Conservation (phyloP, 2,113 vertebrate genomes). For the Syngnathus typhle region DNA sequence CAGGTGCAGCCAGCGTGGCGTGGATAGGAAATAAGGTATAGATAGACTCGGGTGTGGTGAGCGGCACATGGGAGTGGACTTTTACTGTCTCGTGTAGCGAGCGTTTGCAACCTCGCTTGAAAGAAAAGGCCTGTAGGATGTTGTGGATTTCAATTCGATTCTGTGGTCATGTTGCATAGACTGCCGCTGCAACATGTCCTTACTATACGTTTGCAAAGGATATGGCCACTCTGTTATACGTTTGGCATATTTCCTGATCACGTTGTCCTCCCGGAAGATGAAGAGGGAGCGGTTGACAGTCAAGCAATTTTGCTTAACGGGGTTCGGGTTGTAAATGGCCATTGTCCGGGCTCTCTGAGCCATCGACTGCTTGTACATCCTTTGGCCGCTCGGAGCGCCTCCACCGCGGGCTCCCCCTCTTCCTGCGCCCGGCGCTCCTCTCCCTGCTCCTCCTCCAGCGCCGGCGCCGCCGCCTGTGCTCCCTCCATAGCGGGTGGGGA, state of each 20-base stretch:
- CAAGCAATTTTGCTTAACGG: slow-evolving; percentile 97
- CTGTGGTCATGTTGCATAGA: slow-evolving; percentile 1
- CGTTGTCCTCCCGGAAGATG: slow-evolving; percentile 98
- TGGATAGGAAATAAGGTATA: slow-evolving; percentile 3
- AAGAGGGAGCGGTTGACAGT: slow-evolving; percentile 98
- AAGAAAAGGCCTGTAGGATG: neutral
- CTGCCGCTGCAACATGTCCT: too few species aligned
- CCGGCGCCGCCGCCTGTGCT: slow-evolving; percentile 69
- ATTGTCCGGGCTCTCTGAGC: slow-evolving; percentile 96
- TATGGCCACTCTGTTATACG: slow-evolving; percentile 99
- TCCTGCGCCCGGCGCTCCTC: slow-evolving; percentile 74
- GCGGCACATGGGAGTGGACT: neutral
- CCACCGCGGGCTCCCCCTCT: slow-evolving; percentile 83
- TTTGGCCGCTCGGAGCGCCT: slow-evolving; percentile 82
- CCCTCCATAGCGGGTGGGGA: slow-evolving; percentile 84
- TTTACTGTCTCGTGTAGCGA: neutral
- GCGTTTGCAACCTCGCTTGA: neutral
- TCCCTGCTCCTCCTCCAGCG: slow-evolving; percentile 73
- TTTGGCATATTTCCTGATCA: slow-evolving; percentile 97
- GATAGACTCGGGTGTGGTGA: neutral
- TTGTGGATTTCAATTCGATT: slow-evolving; percentile 16
- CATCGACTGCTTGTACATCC: slow-evolving; percentile 98
- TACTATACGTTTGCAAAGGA: slow-evolving; percentile 70
- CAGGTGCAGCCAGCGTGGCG: slow-evolving; percentile 40
- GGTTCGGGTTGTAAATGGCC: slow-evolving; percentile 99